Conservation (phyloP, 1,140 invertebrate species). For the Saccostrea cuccullata region DNA sequence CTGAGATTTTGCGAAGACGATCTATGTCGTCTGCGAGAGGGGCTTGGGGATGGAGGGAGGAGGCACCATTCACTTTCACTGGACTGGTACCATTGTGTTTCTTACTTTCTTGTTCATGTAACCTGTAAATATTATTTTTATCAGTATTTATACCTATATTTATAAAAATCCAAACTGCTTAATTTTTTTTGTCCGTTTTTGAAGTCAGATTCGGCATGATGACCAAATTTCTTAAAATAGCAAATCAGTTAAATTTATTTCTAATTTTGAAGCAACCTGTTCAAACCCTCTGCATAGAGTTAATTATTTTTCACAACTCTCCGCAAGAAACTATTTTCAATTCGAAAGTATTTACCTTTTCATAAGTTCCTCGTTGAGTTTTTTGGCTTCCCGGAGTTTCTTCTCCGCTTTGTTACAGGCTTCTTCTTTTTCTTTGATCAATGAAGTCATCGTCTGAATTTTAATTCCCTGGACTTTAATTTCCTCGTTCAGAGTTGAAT, state of each 20-base stretch:
- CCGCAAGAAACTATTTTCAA: not conserved
- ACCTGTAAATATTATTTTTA: conserved; percentile 19
- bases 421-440: conserved; percentile 39
- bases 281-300: too few relatives aligned
- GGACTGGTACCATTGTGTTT: not conserved
- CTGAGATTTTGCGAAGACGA: conserved; percentile 15
- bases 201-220: too few relatives aligned
- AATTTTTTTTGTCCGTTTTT: too few relatives aligned
- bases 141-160: too few relatives aligned
- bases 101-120: conserved; percentile 12
- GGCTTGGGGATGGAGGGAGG: not conserved
- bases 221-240: too few relatives aligned
- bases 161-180: too few relatives aligned
- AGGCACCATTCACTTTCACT: not conserved
- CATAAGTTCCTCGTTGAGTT: conserved; percentile 35
- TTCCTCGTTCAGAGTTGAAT: conserved; percentile 1
- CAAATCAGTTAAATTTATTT: too few relatives aligned
- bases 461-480: conserved; percentile 26
- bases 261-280: too few relatives aligned
- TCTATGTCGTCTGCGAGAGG: not conserved
- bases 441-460: not conserved
- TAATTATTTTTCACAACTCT: too few relatives aligned
- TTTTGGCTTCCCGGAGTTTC: conserved; percentile 33
- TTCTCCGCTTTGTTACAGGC: conserved; percentile 32
- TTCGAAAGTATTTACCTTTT: conserved; percentile 31